A percentile compares a stretch with the other conserved stretches of the same genome.
Evolutionary conservation across 2,797 vertebrate species (phyloP).

Genomic region (Acanthiza pusilla): DNA sequence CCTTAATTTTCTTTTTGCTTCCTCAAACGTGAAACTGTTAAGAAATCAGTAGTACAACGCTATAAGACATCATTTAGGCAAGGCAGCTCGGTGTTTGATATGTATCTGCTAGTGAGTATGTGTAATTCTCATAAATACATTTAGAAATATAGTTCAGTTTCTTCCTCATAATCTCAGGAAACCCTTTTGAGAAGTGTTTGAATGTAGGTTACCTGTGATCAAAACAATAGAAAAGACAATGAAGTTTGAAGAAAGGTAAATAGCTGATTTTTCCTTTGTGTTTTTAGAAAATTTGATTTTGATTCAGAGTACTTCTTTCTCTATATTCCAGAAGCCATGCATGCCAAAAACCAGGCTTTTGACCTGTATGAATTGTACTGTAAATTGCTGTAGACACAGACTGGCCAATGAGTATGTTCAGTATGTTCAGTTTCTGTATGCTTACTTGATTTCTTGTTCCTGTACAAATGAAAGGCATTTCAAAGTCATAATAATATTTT

Average conservation of each 20-base stretch:
- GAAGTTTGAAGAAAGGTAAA: background rate
- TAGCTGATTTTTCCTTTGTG: background rate
- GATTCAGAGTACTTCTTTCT: background rate
- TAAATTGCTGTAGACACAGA: background rate
- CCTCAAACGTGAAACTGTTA: background rate
- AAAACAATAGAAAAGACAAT: background rate
- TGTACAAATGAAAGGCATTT: background rate
- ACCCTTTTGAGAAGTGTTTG: constrained; percentile 4
- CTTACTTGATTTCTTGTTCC: background rate
- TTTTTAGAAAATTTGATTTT: background rate
- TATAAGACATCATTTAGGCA: background rate
- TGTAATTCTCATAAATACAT: constrained; percentile 11
- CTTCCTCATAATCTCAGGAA: constrained; percentile 27
- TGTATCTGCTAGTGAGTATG: background rate
- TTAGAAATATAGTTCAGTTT: constrained; percentile 35
- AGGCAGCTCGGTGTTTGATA: background rate
- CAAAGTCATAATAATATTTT: background rate
- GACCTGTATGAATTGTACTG: background rate
- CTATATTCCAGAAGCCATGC: background rate
- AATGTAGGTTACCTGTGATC: background rate
- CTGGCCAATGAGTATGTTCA: background rate
- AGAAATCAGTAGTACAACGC: constrained; percentile 13
- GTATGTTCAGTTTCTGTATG: background rate
- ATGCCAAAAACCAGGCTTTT: background rate
- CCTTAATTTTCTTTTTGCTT: background rate